phyloP scores from a whole-genome alignment of 2,888 invertebrate species.

The Acheta domesticus region DNA sequence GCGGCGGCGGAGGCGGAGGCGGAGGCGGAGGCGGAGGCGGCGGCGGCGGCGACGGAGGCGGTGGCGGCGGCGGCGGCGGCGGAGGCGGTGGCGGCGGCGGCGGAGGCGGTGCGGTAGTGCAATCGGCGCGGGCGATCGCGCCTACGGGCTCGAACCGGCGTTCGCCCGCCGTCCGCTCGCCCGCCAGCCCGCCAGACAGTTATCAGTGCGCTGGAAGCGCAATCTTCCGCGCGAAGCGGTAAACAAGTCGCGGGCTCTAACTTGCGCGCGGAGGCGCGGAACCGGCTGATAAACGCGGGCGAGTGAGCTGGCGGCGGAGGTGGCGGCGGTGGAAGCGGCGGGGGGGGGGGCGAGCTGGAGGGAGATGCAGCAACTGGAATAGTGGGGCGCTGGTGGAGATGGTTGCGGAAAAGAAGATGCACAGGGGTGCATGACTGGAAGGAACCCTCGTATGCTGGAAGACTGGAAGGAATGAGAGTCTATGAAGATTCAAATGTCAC shows the following conservation, averaged over 20 bases:
- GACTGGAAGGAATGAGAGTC: too few species aligned
- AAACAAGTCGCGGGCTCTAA: not conserved
- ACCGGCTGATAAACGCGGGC: not conserved
- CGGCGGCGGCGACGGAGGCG: not conserved
- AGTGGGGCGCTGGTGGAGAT: too few species aligned
- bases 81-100: not conserved
- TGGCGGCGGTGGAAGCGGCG: not conserved
- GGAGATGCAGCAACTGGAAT: too few species aligned
- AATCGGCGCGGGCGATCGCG: too few species aligned
- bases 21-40: too few species aligned
- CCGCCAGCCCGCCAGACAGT: not conserved
- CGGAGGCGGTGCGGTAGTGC: not conserved
- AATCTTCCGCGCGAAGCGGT: not conserved
- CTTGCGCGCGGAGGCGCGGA: conserved; percentile 1
- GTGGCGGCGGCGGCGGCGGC: not conserved
- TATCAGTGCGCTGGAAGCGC: conserved; percentile 7
- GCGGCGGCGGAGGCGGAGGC: too few species aligned
- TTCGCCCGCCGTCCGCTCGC: not conserved
- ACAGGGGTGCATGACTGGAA: too few species aligned
- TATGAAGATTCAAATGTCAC: too few species aligned
- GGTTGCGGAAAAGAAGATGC: too few species aligned
- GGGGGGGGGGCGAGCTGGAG: too few species aligned
- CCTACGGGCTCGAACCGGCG: too few species aligned
- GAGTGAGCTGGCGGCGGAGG: not conserved
- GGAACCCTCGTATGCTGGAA: too few species aligned